These are phyloP conservation scores for Theretra japonica DNA, from an alignment of 2,888 invertebrate genomes.

Conservation along the genomic window DNA sequence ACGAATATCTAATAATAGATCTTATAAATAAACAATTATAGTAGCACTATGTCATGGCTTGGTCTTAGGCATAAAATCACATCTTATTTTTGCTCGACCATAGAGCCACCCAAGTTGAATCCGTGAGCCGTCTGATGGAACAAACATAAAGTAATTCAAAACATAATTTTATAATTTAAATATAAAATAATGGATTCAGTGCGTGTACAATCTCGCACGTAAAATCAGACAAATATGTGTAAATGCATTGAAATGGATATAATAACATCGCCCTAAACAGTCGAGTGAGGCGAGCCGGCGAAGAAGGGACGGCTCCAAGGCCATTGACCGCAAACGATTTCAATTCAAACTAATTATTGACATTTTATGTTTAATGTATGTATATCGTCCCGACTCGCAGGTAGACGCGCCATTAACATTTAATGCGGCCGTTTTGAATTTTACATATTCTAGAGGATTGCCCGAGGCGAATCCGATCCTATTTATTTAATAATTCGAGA, in stretches of 20 bases:
- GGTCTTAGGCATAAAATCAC: no score
- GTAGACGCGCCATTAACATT: not conserved
- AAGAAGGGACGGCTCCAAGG: conserved; percentile 19
- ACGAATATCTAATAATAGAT: no score
- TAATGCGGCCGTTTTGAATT: not conserved
- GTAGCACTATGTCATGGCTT: no score
- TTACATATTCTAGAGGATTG: not conserved
- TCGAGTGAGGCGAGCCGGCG: not conserved
- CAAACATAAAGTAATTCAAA: no score
- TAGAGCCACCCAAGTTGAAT: no score
- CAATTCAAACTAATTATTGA: conserved; percentile 28
- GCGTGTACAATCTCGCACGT: not conserved
- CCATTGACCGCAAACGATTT: conserved; percentile 12
- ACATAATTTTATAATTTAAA: not conserved
- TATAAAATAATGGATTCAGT: not conserved
- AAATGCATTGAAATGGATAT: not conserved
- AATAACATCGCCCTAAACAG: not conserved
- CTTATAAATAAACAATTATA: no score
- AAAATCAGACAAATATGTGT: not conserved
- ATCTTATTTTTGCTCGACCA: no score
- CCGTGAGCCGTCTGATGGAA: no score
- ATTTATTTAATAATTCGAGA: not conserved
- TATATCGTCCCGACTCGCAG: not conserved
- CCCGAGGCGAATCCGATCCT: not conserved
- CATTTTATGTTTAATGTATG: conserved; percentile 19